Percentiles rank a stretch among this genome's conserved stretches.
These are phyloP conservation scores for Brassicogethes aeneus DNA, from an alignment of 2,888 invertebrate genomes.

Conservation along the genomic window DNA sequence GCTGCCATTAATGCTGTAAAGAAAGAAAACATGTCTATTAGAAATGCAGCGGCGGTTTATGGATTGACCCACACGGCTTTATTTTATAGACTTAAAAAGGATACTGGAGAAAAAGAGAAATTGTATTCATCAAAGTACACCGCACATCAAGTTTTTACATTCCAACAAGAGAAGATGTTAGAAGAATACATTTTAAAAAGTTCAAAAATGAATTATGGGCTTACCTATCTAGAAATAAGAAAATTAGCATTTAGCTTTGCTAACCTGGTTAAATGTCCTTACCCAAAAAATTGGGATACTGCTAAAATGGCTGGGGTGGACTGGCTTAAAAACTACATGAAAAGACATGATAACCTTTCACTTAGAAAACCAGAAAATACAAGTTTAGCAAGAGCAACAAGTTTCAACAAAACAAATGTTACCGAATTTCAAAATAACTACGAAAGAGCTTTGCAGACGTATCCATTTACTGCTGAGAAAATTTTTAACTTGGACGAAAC, in stretches of 20 bases:
- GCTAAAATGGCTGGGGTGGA: conserved; percentile 4
- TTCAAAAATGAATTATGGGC: conserved; percentile 7
- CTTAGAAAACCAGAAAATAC: conserved; percentile 5
- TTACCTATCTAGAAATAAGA: conserved; percentile 4
- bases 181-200: conserved; percentile 6
- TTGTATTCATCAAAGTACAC: neutral
- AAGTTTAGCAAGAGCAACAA: conserved; percentile 4
- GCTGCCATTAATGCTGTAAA: conserved; percentile 5
- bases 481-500: no score
- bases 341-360: conserved; percentile 6
- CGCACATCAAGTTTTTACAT: conserved; percentile 1
- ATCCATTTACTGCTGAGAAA: conserved; percentile 12
- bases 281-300: conserved; percentile 1
- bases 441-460: conserved; percentile 9
- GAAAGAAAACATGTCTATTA: conserved; percentile 3
- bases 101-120: no score
- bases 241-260: conserved; percentile 3
- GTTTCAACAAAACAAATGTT: conserved; percentile 1
- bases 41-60: conserved; percentile 5
- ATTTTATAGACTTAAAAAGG: conserved; percentile 9
- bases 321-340: conserved; percentile 6
- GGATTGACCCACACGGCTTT: conserved; percentile 6
- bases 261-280: neutral
- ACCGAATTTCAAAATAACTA: conserved; percentile 10
- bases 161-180: conserved; percentile 2